Percentiles rank a stretch among this genome's conserved stretches.
Conservation (phyloP, 2,888 invertebrate genomes). For the Lordiphosa fenestrarum region DNA sequence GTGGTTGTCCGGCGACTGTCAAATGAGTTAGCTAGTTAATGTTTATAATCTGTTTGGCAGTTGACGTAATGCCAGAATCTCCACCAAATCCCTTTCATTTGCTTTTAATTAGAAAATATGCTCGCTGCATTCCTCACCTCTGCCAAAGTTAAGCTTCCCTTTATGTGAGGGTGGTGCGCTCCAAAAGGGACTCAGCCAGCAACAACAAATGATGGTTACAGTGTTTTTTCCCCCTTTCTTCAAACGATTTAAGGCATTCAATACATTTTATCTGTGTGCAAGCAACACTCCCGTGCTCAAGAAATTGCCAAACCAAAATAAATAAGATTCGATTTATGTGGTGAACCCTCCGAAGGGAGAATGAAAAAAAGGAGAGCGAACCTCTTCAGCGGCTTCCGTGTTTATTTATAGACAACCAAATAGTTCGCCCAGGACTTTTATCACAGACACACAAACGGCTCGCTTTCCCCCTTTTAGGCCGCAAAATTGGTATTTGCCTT, state of each 20-base stretch:
- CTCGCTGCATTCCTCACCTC: constrained; percentile 11
- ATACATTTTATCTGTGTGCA: constrained; percentile 67
- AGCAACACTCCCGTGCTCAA: constrained; percentile 60
- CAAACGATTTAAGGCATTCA: constrained; percentile 55
- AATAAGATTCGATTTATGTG: constrained; percentile 74
- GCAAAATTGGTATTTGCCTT: constrained; percentile 67
- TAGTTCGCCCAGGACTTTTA: constrained; percentile 59
- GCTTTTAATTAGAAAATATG: too few species aligned
- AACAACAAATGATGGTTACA: constrained; percentile 48
- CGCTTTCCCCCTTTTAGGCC: constrained; percentile 52
- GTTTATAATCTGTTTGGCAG: not conserved
- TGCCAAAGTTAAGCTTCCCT: constrained; percentile 18
- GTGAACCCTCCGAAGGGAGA: constrained; percentile 19
- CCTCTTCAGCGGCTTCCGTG: constrained; percentile 50
- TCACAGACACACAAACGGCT: constrained; percentile 33
- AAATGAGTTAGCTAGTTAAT: too few species aligned
- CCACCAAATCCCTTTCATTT: not conserved
- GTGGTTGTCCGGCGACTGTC: too few species aligned
- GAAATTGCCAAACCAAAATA: constrained; percentile 67
- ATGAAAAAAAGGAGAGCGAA: constrained; percentile 4
- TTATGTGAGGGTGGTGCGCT: constrained; percentile 36
- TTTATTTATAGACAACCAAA: constrained; percentile 69
- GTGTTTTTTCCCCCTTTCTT: constrained; percentile 23
- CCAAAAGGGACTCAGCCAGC: constrained; percentile 9
- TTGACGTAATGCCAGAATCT: not conserved